Base-by-base conservation (phyloP, 2,113 vertebrate genomes). In the Salvelinus fontinalis region DNA sequence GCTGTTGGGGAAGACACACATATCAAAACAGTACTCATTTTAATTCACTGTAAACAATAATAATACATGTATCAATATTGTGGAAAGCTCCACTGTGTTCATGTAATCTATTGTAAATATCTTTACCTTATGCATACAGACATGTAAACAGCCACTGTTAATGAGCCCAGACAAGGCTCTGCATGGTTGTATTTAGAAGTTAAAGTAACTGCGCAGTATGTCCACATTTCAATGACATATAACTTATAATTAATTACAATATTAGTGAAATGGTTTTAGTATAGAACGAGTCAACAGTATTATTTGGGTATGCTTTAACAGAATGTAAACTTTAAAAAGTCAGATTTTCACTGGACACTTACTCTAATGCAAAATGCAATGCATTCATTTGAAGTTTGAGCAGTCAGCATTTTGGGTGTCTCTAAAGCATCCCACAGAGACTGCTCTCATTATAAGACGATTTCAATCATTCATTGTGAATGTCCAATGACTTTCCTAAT, bases 381-480 rank as follows among this genome's bases (percentile, higher is more conserved):
- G 81, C 72, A 74, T 86, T 90, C 77, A 88, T 88, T 87, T 91
- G 81, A 91, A 80, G 85, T 84, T 84, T 73, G 77, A 87, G 78
- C 79, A 88, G 88, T 91, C 89, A 90, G 84, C 87, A 83, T 75
- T 89, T 85, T 76, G 59, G 14, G 66, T 79, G 82, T 88, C 89
- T 88, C 81, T 48, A 34, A 44, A 84, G 85, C 86, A 81, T 83
- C 86, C 79, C n/a, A 34, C 76, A 73, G 89, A 86, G 85, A 86
- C 82, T 83, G 84, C 79, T 89, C 86, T 93, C 89, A 91, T 90
- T 86, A 89, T 85, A 85, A 86, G 89, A 85, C 86, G 74, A 85
- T 75, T 70, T 93, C 78, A 92, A 93, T 93, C 89, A 93, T 93
- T 91, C 85, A 92, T 81, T 70, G 80, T 71, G 79, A 83, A 86